Evolutionary conservation across 2,113 vertebrate species (phyloP).

Genomic region (Hydrochoerus hydrochaeris): DNA sequence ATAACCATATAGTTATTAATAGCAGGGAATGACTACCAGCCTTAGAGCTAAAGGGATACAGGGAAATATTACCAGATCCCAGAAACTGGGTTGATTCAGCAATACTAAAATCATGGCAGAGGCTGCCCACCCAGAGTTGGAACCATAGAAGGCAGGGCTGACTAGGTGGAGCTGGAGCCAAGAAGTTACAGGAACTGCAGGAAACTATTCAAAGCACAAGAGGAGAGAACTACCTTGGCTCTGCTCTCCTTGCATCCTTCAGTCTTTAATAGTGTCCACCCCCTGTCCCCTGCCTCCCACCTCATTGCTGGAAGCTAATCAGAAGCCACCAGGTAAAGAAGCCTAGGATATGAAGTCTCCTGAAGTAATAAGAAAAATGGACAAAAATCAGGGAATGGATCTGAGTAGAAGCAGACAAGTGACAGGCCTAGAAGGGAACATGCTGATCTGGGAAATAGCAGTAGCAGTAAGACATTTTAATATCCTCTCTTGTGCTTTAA

Average conservation of each 20-base stretch:
- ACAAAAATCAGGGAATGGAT: neutral
- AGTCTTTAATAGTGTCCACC: neutral
- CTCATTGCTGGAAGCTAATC: neutral
- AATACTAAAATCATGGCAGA: neutral
- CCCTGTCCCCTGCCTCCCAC: too few species aligned
- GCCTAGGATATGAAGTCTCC: conserved; percentile 14
- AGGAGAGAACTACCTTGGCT: neutral
- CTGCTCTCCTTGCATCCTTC: neutral
- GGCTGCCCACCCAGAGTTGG: neutral
- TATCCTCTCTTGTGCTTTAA: neutral
- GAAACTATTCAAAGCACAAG: neutral
- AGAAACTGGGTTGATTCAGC: neutral
- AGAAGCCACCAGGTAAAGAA: conserved; percentile 13
- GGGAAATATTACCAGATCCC: neutral
- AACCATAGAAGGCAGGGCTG: neutral
- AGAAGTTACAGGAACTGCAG: neutral
- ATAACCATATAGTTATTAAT: conserved; percentile 9
- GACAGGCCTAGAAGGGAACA: neutral
- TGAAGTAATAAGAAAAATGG: neutral
- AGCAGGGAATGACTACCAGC: neutral
- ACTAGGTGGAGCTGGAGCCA: neutral
- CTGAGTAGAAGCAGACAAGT: conserved; percentile 4
- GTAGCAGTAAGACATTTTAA: neutral
- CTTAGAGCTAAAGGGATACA: neutral
- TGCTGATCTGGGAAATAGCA: neutral